Base-by-base conservation (phyloP, 2,113 vertebrate genomes). In the Gavialis gangeticus region DNA sequence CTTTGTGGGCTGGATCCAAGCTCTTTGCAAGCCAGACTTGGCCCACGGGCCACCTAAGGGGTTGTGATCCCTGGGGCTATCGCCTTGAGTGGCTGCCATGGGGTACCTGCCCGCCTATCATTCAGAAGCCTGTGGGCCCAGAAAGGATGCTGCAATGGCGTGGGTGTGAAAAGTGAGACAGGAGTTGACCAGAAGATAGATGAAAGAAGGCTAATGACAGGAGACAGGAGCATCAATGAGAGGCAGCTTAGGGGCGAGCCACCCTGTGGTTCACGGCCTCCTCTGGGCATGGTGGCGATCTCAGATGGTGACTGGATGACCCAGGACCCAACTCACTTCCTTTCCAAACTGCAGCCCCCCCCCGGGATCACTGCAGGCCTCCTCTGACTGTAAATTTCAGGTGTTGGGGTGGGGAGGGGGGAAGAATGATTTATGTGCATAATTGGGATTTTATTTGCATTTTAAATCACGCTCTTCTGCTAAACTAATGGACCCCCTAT, bases 401-500 rank as follows among this genome's bases (percentile, higher is more conserved):
- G 46, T 46, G 46, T 59, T 4, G 59, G 63, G 92, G 94, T 59
- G 46, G 34, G 37, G 86, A 15, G 60, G 87, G 87, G 94, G 91
- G 85, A 95, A 57, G 56, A 97, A 85, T 67, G 97, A 97, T 97
- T 96, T 96, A 91, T 95, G 62, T 66, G n/a, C 93, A 79, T 93
- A 95, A 95, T 85, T 92, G 96, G 86, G 94, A 95, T 97, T 98
- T 97, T 97, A 98, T 98, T 98, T 97, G 97, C 97, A 97, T 98
- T 98, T 98, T 97, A 98, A 98, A 98, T 98, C 97, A 88, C 58
- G 37, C 89, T 98, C 96, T 96, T 92, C 95, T 79, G 94, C 98
- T 97, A 97, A 98, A 97, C 97, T 90, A 97, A 97, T 97, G 96
- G 97, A 94, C 97, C 97, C 97, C 96, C 97, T 98, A 98, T 98